These are phyloP conservation scores for Phyllotreta cruciferae DNA, from an alignment of 2,888 invertebrate species.

Conservation along the genomic window DNA sequence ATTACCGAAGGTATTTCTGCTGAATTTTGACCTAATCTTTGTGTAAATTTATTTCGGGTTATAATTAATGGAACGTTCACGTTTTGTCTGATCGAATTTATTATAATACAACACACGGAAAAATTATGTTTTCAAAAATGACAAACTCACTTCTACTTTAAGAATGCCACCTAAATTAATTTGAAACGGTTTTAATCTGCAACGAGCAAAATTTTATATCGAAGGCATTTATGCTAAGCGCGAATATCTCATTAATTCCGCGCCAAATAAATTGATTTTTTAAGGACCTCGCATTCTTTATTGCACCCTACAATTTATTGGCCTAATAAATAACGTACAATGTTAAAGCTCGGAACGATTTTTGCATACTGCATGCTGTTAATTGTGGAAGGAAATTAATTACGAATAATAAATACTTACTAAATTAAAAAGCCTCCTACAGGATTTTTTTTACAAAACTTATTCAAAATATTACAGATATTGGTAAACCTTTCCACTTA, in stretches of 20 bases:
- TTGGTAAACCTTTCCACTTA: too few relatives aligned
- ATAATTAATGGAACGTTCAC: too few relatives aligned
- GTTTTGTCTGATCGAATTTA: too few relatives aligned
- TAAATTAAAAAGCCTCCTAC: too few relatives aligned
- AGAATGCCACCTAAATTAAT: slow-evolving; percentile 31
- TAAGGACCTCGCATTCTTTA: slow-evolving; percentile 41
- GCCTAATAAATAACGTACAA: slow-evolving; percentile 37
- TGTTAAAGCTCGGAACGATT: slow-evolving; percentile 14
- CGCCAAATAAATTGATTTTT: slow-evolving; percentile 43
- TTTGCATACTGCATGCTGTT: slow-evolving; percentile 3
- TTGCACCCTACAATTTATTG: slow-evolving; percentile 43
- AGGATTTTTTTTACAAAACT: too few relatives aligned
- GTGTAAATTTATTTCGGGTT: too few relatives aligned
- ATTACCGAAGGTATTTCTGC: background rate
- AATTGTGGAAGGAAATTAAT: background rate
- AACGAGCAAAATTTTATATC: slow-evolving; percentile 31
- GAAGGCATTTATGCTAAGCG: slow-evolving; percentile 34
- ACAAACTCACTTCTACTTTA: slow-evolving; percentile 6
- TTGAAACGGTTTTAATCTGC: slow-evolving; percentile 34
- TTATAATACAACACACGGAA: background rate
- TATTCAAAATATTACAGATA: too few relatives aligned
- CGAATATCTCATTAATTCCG: slow-evolving; percentile 40
- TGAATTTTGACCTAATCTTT: slow-evolving; percentile 1
- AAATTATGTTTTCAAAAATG: slow-evolving; percentile 12
- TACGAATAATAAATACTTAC: too few relatives aligned